Evolutionary conservation across 2,113 vertebrate genomes (phyloP).

Genomic region (Xerus inauris): DNA sequence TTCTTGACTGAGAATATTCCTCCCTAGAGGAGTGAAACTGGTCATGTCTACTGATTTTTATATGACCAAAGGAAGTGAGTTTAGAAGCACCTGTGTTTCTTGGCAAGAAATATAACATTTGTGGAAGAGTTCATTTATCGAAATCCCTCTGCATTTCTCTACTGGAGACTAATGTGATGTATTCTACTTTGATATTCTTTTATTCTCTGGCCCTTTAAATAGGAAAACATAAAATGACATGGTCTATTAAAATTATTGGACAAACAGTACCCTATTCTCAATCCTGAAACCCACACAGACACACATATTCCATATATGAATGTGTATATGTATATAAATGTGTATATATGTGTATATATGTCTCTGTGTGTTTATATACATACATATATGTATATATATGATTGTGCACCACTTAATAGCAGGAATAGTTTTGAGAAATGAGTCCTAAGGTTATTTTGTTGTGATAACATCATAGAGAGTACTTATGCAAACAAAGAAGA

Average conservation of each 20-base stretch:
- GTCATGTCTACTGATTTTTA: slow-evolving; percentile 5
- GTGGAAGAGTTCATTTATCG: slow-evolving; percentile 40
- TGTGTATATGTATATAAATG: not conserved
- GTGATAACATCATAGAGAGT: not conserved
- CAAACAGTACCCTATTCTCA: not conserved
- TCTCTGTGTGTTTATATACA: no score
- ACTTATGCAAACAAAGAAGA: not conserved
- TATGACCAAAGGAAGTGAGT: not conserved
- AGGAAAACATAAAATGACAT: not conserved
- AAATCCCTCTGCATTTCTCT: slow-evolving; percentile 44
- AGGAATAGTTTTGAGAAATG: not conserved
- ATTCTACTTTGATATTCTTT: slow-evolving; percentile 28
- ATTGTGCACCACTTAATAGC: not conserved
- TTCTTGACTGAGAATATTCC: not conserved
- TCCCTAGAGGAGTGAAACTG: not conserved
- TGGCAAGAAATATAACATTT: slow-evolving; percentile 39
- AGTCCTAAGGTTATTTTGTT: not conserved
- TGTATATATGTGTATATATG: not conserved
- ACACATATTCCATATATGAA: not conserved
- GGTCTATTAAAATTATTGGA: not conserved
- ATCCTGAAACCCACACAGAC: not conserved
- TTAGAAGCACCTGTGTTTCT: slow-evolving; percentile 58
- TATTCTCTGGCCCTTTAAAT: slow-evolving; percentile 10
- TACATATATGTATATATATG: not conserved
- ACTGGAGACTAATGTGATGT: not conserved